Evolutionary conservation across 2,888 invertebrate genomes (phyloP), one percentile per base, ranked within the genome.

Genomic region (Protonemura montana): DNA sequence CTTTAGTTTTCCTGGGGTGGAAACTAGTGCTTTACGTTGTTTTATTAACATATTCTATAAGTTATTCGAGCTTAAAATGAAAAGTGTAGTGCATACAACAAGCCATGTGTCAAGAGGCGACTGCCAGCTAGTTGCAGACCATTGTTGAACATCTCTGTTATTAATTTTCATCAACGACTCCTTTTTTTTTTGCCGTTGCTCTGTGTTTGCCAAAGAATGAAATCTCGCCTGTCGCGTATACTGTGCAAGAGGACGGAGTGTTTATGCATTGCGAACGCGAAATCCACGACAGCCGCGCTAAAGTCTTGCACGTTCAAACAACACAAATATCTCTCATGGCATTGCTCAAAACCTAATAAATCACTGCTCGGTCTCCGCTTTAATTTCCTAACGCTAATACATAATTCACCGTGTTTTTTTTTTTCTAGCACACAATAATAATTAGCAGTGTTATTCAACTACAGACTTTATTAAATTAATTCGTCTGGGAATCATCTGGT

Each of bases 91-190:
- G 26, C 78, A 27, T 26, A 26, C 3, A 25, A 26, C 78, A 82
- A 82, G 59, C 26, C n/a, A 82, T 82, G 25, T 82, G 82, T 82
- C 82, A 42, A 41, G 41, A 82, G 82, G 35, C 35, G 35, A 10
- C 26, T 25, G 78, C 2, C 78, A 13, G 10, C 78, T 27, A 59
- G 21, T 16, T 78, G 78, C 35, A 35, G 78, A 26, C 42, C 41
- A 30, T 35, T 41, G 82, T 41, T 28, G 29, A 81, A 82, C 28
- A 78, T 35, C 82, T 41, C 13, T 13, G 82, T 82, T 82, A 42
- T 82, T 82, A 82, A 82, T 82, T 82, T 82, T 82, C 82, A 82
- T 82, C 82, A 82, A 82, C 41, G 13, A 13, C 25, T 28, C 42
- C 42, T 82, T 78, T 78, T 27, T 78, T 78, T 78, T 25, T 25